Base-by-base conservation (phyloP, 2,888 invertebrate genomes). In the Ommatoiulus sabulosus region DNA sequence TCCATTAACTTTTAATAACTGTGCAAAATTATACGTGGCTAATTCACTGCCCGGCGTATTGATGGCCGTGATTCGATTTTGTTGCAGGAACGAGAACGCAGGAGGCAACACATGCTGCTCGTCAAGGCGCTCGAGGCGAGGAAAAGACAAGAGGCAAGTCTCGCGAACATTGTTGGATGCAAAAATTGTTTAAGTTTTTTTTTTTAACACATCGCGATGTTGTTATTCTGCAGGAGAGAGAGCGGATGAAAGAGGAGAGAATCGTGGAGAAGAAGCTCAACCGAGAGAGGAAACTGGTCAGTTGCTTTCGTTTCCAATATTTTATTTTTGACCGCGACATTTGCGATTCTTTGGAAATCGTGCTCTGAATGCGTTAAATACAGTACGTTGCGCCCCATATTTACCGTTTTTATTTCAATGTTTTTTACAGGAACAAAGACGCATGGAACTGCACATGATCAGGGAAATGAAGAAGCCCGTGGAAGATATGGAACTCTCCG, bases 41-140 rank as follows among this genome's bases (percentile, higher is more conserved):
- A 35, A 35, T 35, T 35, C 35, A 35, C 35, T 35, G 35, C 1
- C 35, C 35, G 35, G 35, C 35, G 35, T 35, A 35, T 35, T 35
- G 35, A 35, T 35, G 35, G 2, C 35, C 2, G 35, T 35, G 35
- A 35, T 35, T 35, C 2, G 35, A 35, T 35, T 35, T 35, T 35
- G 35, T 35, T 35, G 35, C 48, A 97, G 97, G 97, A 98, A 92
- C 94, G 97, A 72, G 98, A 98, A 93, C 94, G 98, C 91, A 94
- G 97, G 91, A 95, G 97, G 43, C 98, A 98, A 92, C 98, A 98
- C 92, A 96, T 97, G 93, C 95, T 97, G 0, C 94, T 98, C 89
- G 96, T 98, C 86, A 95, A 97, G 46, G 97, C 97, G 87, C 92
- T 98, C 90, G 98, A 98, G 92, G 95, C 95, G 90, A 94, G 98